Evolutionary conservation across 2,797 vertebrate genomes (phyloP).

Genomic region (Salarias fasciatus): DNA sequence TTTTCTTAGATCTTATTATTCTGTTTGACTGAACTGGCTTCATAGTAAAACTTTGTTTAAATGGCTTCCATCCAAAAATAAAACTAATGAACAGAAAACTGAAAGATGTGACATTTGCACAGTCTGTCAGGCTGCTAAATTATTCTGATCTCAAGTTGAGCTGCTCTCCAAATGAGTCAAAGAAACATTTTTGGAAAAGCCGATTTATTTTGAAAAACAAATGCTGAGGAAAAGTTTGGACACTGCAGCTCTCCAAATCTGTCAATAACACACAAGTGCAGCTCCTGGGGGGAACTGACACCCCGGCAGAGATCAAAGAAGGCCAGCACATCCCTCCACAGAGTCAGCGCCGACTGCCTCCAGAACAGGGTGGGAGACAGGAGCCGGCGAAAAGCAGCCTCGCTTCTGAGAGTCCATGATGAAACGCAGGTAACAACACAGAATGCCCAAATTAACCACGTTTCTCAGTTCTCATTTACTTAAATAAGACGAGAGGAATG

Average conservation of each 20-base stretch:
- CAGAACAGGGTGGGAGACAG: conserved; percentile 19
- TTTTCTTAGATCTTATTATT: not conserved
- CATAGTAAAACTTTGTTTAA: too few species aligned
- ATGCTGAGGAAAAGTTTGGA: conserved; percentile 1
- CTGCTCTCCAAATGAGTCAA: not conserved
- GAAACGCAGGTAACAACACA: not conserved
- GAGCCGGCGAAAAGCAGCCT: conserved; percentile 19
- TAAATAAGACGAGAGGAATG: too few species aligned
- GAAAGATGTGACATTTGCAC: not conserved
- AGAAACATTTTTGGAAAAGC: not conserved
- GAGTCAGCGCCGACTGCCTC: conserved; percentile 18
- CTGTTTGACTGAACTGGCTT: not conserved
- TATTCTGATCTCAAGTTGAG: not conserved
- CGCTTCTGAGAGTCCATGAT: not conserved
- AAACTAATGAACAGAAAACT: not conserved
- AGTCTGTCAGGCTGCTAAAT: not conserved
- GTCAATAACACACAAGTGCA: conserved; percentile 32
- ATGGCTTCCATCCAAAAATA: not conserved
- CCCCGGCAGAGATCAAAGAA: conserved; percentile 24
- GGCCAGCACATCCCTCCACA: conserved; percentile 22
- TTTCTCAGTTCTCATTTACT: too few species aligned
- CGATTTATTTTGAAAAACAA: not conserved
- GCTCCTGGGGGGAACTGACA: conserved; percentile 4
- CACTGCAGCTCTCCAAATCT: conserved; percentile 18
- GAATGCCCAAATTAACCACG: too few species aligned